Conservation (phyloP, 2,888 invertebrate species). For the Brachyopa scutellaris region DNA sequence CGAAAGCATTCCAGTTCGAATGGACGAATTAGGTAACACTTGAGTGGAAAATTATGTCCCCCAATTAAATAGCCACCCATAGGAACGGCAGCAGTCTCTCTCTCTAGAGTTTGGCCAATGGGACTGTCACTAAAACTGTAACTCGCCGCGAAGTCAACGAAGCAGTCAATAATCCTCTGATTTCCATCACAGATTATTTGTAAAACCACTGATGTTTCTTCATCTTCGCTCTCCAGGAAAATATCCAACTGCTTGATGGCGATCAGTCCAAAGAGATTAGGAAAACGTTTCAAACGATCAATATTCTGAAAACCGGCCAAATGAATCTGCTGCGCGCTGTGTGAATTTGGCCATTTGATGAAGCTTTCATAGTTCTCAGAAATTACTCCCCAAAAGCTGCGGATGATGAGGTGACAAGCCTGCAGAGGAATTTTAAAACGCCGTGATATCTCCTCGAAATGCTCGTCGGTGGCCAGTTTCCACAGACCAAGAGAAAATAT, state of each 20-base stretch:
- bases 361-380: conserved; percentile 79
- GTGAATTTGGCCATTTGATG: conserved; percentile 79
- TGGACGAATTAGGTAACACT: conserved; percentile 78
- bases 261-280: conserved; percentile 78
- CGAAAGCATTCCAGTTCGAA: conserved; percentile 77
- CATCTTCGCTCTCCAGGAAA: conserved; percentile 79
- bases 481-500: conserved; percentile 79
- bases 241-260: conserved; percentile 78
- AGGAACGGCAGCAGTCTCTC: conserved; percentile 78
- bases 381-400: conserved; percentile 79
- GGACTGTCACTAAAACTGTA: conserved; percentile 79
- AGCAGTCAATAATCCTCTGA: conserved; percentile 79
- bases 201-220: conserved; percentile 78
- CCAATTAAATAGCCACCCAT: conserved; percentile 78
- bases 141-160: conserved; percentile 78
- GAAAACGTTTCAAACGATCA: conserved; percentile 75
- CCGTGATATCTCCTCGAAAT: conserved; percentile 80
- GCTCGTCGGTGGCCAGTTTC: conserved; percentile 80
- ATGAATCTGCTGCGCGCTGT: conserved; percentile 76
- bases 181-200: conserved; percentile 80
- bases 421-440: conserved; percentile 78
- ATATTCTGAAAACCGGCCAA: conserved; percentile 74
- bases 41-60: conserved; percentile 78
- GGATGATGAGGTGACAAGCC: conserved; percentile 78
- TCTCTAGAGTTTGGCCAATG: conserved; percentile 78